phyloP scores from a whole-genome alignment of 1,140 invertebrate genomes.

The Acromyrmex charruanus region DNA sequence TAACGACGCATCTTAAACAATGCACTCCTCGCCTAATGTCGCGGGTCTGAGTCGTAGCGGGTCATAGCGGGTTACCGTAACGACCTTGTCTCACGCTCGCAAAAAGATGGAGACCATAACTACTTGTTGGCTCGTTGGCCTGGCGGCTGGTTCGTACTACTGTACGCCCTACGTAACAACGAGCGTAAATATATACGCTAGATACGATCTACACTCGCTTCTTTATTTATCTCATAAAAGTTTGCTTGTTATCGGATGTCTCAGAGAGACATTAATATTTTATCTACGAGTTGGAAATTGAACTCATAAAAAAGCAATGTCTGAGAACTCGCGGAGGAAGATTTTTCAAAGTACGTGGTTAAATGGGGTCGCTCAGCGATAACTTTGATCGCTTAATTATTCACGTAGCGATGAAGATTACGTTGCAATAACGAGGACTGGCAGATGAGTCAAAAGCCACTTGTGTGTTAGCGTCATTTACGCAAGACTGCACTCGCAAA shows the following conservation, averaged over 20 bases:
- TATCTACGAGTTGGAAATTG: background rate
- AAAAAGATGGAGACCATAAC: constrained; percentile 41
- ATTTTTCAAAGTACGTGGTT: constrained; percentile 6
- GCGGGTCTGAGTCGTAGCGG: background rate
- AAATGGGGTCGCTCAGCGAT: constrained; percentile 21
- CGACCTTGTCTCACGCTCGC: constrained; percentile 50
- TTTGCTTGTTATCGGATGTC: constrained; percentile 21
- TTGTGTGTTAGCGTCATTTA: constrained; percentile 45
- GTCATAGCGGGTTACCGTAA: constrained; percentile 50
- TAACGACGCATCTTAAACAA: constrained; percentile 58
- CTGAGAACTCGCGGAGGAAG: background rate
- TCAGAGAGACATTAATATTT: constrained; percentile 36
- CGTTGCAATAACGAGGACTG: constrained; percentile 34
- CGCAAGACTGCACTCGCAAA: constrained; percentile 58
- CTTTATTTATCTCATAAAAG: constrained; percentile 32
- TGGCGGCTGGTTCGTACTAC: constrained; percentile 26
- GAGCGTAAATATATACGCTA: constrained; percentile 19
- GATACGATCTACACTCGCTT: constrained; percentile 8
- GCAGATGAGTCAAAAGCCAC: constrained; percentile 4
- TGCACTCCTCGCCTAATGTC: constrained; percentile 19
- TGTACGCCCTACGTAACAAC: background rate
- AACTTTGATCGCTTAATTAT: constrained; percentile 48
- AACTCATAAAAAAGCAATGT: background rate
- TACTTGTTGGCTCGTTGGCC: constrained; percentile 41
- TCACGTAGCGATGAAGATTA: constrained; percentile 9